Conservation (phyloP, 2,888 invertebrate genomes). For the Listrodromus nycthemerus region DNA sequence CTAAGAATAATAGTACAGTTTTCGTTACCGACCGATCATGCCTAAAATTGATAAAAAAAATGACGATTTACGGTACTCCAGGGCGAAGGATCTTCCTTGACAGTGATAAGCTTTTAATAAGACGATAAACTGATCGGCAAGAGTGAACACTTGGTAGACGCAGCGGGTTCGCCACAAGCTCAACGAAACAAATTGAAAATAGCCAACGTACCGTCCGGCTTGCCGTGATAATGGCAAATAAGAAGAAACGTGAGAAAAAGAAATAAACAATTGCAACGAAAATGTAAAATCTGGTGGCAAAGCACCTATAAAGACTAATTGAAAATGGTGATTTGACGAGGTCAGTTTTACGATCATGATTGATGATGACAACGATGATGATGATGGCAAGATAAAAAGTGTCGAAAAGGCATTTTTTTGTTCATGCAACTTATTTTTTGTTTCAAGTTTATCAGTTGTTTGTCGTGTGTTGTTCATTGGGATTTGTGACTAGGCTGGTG, state of each 20-base stretch:
- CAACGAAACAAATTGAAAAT: conserved; percentile 54
- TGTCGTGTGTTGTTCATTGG: conserved; percentile 42
- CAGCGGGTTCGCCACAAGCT: conserved; percentile 71
- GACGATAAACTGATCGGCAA: not conserved
- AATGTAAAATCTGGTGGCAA: conserved; percentile 62
- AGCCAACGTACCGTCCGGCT: conserved; percentile 58
- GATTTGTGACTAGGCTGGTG: conserved; percentile 30
- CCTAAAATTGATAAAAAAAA: too few species aligned
- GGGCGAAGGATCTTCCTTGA: not conserved
- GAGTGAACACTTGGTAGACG: conserved; percentile 71
- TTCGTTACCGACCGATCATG: too few species aligned
- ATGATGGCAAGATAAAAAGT: conserved; percentile 30
- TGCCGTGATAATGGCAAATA: conserved; percentile 73
- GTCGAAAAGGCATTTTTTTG: conserved; percentile 39
- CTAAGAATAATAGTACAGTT: too few species aligned
- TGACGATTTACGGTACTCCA: too few species aligned
- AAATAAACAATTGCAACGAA: conserved; percentile 62
- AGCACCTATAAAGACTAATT: conserved; percentile 68
- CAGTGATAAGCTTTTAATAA: conserved; percentile 3
- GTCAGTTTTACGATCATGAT: conserved; percentile 42
- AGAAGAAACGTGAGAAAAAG: conserved; percentile 60
- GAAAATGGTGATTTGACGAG: conserved; percentile 39
- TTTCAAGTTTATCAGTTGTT: conserved; percentile 21
- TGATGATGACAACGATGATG: conserved; percentile 50
- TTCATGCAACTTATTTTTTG: conserved; percentile 42